Evolutionary conservation across 1,140 invertebrate species (phyloP).

Genomic region (Scaptomyza pallida): DNA sequence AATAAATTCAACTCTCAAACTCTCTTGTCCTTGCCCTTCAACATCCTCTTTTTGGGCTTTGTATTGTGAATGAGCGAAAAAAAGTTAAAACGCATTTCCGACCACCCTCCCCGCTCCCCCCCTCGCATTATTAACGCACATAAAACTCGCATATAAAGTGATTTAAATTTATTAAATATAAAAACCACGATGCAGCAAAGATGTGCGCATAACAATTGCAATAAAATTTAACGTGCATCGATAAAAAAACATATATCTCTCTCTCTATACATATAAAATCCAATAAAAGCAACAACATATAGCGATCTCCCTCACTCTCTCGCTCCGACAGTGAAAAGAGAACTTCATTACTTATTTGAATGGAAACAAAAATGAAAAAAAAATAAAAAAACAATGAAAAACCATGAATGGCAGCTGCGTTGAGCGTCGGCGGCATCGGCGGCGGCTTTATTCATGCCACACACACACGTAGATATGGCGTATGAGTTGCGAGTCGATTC

Average conservation of each 20-base stretch:
- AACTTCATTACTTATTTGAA: conserved; percentile 80
- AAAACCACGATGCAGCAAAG: conserved; percentile 63
- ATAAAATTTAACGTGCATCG: conserved; percentile 82
- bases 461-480: conserved; percentile 56
- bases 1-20: conserved; percentile 21
- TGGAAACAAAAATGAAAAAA: conserved; percentile 47
- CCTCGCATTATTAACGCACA: conserved; percentile 82
- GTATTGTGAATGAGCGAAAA: background rate
- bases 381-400: conserved; percentile 67
- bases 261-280: too few relatives aligned
- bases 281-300: conserved; percentile 62
- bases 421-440: conserved; percentile 39
- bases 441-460: too few relatives aligned
- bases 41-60: background rate
- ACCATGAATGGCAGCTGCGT: conserved; percentile 33
- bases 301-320: conserved; percentile 19
- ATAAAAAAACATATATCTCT: too few relatives aligned
- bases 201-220: conserved; percentile 79
- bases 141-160: conserved; percentile 82
- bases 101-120: too few relatives aligned
- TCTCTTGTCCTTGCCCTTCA: background rate
- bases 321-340: conserved; percentile 42
- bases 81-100: conserved; percentile 15
- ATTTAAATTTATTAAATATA: conserved; percentile 83
- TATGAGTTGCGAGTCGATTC: conserved; percentile 53